Evolutionary conservation across 1,140 invertebrate genomes (phyloP), one percentile per base, ranked within the genome.

Genomic region (Drosophila subobscura): DNA sequence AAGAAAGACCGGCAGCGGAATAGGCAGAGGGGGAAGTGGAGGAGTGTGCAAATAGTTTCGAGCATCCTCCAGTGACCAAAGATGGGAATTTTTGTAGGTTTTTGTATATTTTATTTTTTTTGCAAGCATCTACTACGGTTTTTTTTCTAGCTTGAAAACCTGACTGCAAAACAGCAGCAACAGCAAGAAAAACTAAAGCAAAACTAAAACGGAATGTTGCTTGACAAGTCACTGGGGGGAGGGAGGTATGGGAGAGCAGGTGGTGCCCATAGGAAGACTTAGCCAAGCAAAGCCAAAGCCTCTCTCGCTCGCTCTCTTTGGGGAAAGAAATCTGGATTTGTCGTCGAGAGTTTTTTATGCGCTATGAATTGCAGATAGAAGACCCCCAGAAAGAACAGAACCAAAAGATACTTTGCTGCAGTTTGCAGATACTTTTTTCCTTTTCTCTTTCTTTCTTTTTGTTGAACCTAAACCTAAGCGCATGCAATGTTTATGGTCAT

Each of bases 131-230:
- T 47, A 16, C 12, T 33, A 7, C 7, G 10, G 44, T 42, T 44
- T 45, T 60, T 60, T 68, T 68, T 68, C 67, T 68, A 68, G 67
- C 65, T 68, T 68, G 61, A 68, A 76, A 79, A 79, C 70, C 76
- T 79, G 77, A 74, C 75, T 79, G 71, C 29, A 57, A 73, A 41
- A 45, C 76, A 49, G 37, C 60, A 68, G 29, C 25, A 40, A 66
- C 47, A 74, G 41, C 37, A 29, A 47, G 53, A 61, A 40, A 8
- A 58, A 71, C 44, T 61, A 29, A 71, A 75, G 80, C 70, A 73
- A 78, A 66, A 67, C 74, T 72, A 73, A 77, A 74, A 74, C 60
- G 79, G 79, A 83, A 83, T 83, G 79, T 64, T 78, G 79, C 75
- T 83, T 83, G 79, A 83, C 79, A 83, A 83, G 74, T 83, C 79